Evolutionary conservation across 1,140 invertebrate species (phyloP).

Genomic region (Dendroctonus valens): DNA sequence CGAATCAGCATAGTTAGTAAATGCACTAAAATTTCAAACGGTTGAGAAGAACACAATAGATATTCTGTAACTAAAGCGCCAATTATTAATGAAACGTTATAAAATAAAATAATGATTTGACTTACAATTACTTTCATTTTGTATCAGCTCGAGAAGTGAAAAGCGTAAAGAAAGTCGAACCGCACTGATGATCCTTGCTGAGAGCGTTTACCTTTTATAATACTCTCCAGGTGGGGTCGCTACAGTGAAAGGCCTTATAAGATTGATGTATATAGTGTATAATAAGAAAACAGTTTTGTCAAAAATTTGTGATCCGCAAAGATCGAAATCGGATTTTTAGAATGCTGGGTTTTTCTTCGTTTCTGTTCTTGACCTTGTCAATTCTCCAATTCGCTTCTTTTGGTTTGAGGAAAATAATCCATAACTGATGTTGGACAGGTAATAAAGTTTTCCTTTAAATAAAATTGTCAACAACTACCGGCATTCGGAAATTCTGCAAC

Average conservation of each 20-base stretch:
- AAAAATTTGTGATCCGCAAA: constrained; percentile 8
- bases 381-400: background rate
- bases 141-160: constrained; percentile 21
- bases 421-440: background rate
- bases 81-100: constrained; percentile 1
- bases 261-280: background rate
- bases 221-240: constrained; percentile 35
- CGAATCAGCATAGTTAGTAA: background rate
- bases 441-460: background rate
- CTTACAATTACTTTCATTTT: constrained; percentile 42
- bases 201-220: constrained; percentile 41
- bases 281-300: background rate
- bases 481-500: background rate
- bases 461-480: background rate
- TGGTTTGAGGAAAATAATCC: background rate
- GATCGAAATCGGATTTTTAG: background rate
- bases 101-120: constrained; percentile 21
- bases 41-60: background rate
- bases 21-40: background rate
- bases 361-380: background rate
- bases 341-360: background rate
- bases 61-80: background rate
- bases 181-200: constrained; percentile 40
- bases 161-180: constrained; percentile 35
- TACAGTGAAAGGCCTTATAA: constrained; percentile 40